Evolutionary conservation across 64 coral and sea anemone genomes (phyloP).

Genomic region (Orbicella faveolata): DNA sequence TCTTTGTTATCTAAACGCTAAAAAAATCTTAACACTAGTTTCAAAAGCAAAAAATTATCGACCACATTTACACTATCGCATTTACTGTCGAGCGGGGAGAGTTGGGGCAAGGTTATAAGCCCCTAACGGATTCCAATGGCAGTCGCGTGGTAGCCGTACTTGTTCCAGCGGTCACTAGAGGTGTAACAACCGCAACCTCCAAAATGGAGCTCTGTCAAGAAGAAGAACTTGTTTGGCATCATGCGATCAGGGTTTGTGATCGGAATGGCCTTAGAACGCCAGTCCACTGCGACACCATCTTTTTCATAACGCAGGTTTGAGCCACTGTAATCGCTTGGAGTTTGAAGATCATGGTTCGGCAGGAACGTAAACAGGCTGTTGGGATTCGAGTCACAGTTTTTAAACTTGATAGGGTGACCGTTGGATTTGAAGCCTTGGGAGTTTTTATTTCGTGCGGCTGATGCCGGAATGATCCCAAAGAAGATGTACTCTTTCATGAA

Average conservation of each 20-base stretch:
- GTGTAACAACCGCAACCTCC: slow-evolving; percentile 65
- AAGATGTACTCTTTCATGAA: slow-evolving; percentile 52
- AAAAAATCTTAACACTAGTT: too few species aligned
- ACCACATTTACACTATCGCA: too few species aligned
- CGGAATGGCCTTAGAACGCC: slow-evolving; percentile 30
- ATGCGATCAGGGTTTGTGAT: slow-evolving; percentile 4
- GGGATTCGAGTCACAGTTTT: slow-evolving; percentile 62
- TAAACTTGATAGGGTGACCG: slow-evolving; percentile 3
- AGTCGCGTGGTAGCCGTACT: slow-evolving; percentile 19
- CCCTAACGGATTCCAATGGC: slow-evolving; percentile 63
- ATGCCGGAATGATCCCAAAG: slow-evolving; percentile 42
- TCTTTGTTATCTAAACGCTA: too few species aligned
- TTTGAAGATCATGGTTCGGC: slow-evolving; percentile 49
- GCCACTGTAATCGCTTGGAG: neutral
- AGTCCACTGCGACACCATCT: slow-evolving; percentile 40
- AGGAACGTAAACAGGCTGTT: slow-evolving; percentile 62
- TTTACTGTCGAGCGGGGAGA: too few species aligned
- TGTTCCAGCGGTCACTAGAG: slow-evolving; percentile 51
- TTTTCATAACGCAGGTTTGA: neutral
- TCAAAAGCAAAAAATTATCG: too few species aligned
- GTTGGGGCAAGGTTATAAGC: neutral
- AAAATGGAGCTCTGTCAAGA: slow-evolving; percentile 70
- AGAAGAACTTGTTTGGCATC: slow-evolving; percentile 43
- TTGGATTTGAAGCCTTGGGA: slow-evolving; percentile 60
- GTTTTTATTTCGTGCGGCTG: neutral